Conservation (phyloP, 2,113 vertebrate genomes). For the Climacteris rufus region DNA sequence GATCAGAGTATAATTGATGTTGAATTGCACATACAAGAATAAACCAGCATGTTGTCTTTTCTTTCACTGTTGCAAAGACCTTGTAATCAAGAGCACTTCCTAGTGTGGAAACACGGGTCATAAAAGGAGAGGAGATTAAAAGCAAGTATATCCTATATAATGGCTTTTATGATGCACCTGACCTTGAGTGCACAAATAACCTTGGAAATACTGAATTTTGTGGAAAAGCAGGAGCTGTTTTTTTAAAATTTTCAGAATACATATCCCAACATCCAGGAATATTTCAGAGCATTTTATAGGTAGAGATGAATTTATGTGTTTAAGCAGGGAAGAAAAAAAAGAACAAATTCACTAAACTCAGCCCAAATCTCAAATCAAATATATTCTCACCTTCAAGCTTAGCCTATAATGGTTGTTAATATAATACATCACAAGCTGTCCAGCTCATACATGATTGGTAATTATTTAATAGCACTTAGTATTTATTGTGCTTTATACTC, state of each 20-base stretch:
- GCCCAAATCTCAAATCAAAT: background rate
- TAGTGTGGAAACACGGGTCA: background rate
- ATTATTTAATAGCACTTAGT: background rate
- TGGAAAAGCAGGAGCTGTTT: background rate
- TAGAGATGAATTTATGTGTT: background rate
- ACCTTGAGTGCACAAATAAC: background rate
- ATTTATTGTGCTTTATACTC: background rate
- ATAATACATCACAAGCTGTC: background rate
- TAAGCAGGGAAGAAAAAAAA: background rate
- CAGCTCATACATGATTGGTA: background rate
- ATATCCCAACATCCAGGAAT: background rate
- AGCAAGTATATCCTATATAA: background rate
- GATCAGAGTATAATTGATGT: background rate
- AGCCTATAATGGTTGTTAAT: background rate
- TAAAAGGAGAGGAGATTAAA: background rate
- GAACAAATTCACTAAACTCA: background rate
- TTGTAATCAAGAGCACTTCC: conserved; percentile 1
- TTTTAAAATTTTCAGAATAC: background rate
- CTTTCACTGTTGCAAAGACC: background rate
- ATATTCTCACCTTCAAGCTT: background rate
- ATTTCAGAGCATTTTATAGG: background rate
- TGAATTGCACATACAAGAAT: background rate
- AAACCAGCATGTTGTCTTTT: background rate
- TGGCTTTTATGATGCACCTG: background rate
- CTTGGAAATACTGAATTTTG: background rate